Conservation (phyloP, 2,888 invertebrate genomes). For the Drosophila helvetica region DNA sequence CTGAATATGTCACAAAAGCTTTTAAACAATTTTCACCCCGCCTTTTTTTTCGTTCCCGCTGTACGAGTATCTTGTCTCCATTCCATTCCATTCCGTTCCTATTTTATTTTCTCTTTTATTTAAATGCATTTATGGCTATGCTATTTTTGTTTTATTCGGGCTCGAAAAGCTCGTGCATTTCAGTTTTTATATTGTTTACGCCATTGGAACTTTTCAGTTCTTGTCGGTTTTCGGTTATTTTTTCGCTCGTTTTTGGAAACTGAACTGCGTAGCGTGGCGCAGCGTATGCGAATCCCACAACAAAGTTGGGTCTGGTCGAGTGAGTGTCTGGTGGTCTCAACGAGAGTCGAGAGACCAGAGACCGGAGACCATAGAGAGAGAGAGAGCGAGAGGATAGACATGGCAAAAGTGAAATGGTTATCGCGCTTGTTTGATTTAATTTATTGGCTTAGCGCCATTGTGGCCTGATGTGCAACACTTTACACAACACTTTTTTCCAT, state of each 20-base stretch:
- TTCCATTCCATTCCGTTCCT: not conserved
- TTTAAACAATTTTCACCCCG: constrained; percentile 52
- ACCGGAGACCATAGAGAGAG: not conserved
- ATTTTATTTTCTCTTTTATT: constrained; percentile 11
- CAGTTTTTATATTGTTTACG: constrained; percentile 69
- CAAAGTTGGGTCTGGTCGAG: constrained; percentile 10
- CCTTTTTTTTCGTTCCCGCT: not conserved
- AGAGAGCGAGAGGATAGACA: constrained; percentile 20
- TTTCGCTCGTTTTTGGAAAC: constrained; percentile 17
- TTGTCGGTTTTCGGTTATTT: constrained; percentile 14
- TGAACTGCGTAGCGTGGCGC: constrained; percentile 19
- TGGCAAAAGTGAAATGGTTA: constrained; percentile 77
- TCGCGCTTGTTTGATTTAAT: constrained; percentile 81
- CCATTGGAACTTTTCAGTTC: constrained; percentile 68
- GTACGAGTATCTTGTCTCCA: not conserved
- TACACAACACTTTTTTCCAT: constrained; percentile 53
- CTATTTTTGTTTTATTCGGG: constrained; percentile 26
- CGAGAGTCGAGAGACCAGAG: not conserved
- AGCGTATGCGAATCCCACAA: constrained; percentile 46
- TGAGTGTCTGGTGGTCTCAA: not conserved
- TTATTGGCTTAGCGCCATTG: constrained; percentile 81
- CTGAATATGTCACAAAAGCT: constrained; percentile 58
- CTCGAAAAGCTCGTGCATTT: constrained; percentile 62
- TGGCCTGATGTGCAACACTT: constrained; percentile 78
- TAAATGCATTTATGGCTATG: not conserved